Evolutionary conservation across 2,888 invertebrate genomes (phyloP).

Genomic region (Lasioglossum marginatum): DNA sequence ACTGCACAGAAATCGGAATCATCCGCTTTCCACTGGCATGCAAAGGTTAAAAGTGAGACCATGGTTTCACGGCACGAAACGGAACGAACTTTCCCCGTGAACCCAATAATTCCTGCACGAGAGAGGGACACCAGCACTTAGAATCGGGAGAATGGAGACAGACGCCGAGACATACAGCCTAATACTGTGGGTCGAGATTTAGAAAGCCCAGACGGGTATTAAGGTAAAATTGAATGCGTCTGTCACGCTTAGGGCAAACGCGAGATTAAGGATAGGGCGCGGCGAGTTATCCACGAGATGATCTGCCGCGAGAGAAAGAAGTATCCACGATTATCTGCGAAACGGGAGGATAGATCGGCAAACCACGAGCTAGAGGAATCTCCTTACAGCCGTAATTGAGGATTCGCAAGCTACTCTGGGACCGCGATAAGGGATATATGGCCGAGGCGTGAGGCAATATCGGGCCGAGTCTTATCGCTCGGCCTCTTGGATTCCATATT

Average conservation of each 20-base stretch:
- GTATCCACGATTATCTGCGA: background rate
- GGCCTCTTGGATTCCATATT: conserved; percentile 57
- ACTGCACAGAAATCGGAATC: background rate
- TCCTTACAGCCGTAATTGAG: conserved; percentile 35
- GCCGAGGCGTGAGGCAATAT: conserved; percentile 54
- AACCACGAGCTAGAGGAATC: conserved; percentile 4
- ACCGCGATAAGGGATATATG: conserved; percentile 40
- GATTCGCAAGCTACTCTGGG: conserved; percentile 32
- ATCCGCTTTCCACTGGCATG: background rate
- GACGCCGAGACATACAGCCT: no score
- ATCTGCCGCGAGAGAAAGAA: background rate
- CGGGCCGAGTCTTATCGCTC: conserved; percentile 44
- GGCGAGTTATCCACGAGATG: background rate
- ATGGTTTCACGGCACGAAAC: background rate
- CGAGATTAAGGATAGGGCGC: background rate
- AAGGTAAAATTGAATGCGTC: no score
- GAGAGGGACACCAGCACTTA: background rate
- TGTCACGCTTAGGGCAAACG: no score
- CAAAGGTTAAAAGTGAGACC: background rate
- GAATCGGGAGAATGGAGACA: no score
- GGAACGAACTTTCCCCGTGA: background rate
- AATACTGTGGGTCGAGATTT: no score
- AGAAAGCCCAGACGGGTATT: no score
- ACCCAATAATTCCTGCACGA: background rate
- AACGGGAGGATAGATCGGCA: background rate